phyloP scores from a whole-genome alignment of 2,113 vertebrate genomes.

The Gadus macrocephalus region DNA sequence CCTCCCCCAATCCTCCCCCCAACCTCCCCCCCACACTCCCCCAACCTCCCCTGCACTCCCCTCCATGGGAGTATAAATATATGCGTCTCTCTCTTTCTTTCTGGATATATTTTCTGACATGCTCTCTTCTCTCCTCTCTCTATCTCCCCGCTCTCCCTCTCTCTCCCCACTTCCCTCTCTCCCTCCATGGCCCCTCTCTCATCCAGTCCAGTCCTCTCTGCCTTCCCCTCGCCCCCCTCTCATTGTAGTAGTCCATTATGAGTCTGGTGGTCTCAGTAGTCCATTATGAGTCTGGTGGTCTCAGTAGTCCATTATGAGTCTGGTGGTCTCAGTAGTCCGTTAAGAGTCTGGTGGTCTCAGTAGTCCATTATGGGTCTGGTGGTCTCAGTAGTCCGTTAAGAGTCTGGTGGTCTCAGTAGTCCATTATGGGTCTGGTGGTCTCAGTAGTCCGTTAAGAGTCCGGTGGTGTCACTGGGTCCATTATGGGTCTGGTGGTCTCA shows the following conservation, averaged over 20 bases:
- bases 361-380: too few species aligned
- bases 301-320: too few species aligned
- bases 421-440: too few species aligned
- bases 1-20: slow-evolving; percentile 37
- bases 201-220: not conserved
- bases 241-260: not conserved
- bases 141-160: slow-evolving; percentile 1
- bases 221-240: not conserved
- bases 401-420: too few species aligned
- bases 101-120: not conserved
- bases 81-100: not conserved
- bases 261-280: too few species aligned
- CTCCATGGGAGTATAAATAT: slow-evolving; percentile 1
- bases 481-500: too few species aligned
- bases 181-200: not conserved
- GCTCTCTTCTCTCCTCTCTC: not conserved
- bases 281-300: too few species aligned
- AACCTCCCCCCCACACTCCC: slow-evolving; percentile 14
- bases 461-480: too few species aligned
- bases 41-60: slow-evolving; percentile 47
- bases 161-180: not conserved
- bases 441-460: too few species aligned
- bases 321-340: too few species aligned
- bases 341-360: too few species aligned
- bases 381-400: too few species aligned